Conservation (phyloP, 37 sponge, comb jelly and placozoan species). For the Mnemiopsis leidyi region DNA sequence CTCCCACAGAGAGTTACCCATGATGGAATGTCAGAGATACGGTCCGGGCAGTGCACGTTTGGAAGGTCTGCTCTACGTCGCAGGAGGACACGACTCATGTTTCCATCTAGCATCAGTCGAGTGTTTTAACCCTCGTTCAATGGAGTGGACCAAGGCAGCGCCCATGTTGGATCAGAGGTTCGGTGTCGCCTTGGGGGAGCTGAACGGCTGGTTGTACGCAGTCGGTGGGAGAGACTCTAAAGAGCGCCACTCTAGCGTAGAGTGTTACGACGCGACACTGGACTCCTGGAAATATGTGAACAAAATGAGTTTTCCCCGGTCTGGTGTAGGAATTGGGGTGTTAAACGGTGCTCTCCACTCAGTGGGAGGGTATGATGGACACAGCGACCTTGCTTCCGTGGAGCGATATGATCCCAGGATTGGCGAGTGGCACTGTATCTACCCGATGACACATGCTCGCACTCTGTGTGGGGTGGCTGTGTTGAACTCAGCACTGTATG, state of each 20-base stretch:
- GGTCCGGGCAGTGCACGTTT: slow-evolving; percentile 59
- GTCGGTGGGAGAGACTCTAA: slow-evolving; percentile 41
- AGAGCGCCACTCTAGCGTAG: slow-evolving; percentile 42
- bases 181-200: slow-evolving; percentile 61
- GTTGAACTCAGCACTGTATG: slow-evolving; percentile 27
- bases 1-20: slow-evolving; percentile 17
- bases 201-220: slow-evolving; percentile 55
- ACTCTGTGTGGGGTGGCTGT: slow-evolving; percentile 55
- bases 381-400: slow-evolving; percentile 42
- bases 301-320: slow-evolving; percentile 25
- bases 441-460: slow-evolving; percentile 51
- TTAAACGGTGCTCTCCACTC: slow-evolving; percentile 50
- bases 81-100: slow-evolving; percentile 63
- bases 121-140: slow-evolving; percentile 47
- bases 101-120: slow-evolving; percentile 63
- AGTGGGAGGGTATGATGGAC: slow-evolving; percentile 49
- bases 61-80: slow-evolving; percentile 37
- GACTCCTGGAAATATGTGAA: slow-evolving; percentile 53
- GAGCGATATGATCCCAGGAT: slow-evolving; percentile 59
- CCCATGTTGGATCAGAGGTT: slow-evolving; percentile 61
- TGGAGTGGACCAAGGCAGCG: slow-evolving; percentile 59
- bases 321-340: slow-evolving; percentile 39
- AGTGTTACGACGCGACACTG: slow-evolving; percentile 61
- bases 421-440: slow-evolving; percentile 39
- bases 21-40: slow-evolving; percentile 64